Conservation (phyloP, 1,140 invertebrate species). For the Drosophila lowei region DNA sequence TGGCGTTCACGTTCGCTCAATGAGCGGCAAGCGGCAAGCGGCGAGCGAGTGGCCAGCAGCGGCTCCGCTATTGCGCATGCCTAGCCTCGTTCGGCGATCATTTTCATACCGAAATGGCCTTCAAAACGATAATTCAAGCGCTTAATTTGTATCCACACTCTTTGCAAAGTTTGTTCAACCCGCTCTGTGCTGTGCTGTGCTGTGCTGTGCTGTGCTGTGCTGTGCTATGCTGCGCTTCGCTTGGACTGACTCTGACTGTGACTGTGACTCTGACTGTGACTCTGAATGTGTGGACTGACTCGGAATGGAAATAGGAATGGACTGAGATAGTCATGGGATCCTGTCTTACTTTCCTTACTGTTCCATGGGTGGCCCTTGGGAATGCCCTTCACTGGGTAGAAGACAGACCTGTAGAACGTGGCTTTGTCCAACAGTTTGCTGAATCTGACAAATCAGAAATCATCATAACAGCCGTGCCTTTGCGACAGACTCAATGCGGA, state of each 20-base stretch:
- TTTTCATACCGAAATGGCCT: constrained; percentile 75
- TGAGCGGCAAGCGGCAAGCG: neutral
- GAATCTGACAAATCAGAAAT: too few species aligned
- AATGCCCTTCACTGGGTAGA: too few species aligned
- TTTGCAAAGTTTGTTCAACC: constrained; percentile 81
- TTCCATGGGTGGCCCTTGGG: too few species aligned
- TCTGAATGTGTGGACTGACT: too few species aligned
- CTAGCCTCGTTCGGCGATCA: constrained; percentile 74
- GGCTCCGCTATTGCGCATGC: constrained; percentile 70
- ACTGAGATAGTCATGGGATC: too few species aligned
- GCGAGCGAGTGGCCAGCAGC: neutral
- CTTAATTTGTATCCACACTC: constrained; percentile 76
- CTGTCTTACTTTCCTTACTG: too few species aligned
- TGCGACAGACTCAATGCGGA: too few species aligned
- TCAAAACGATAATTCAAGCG: constrained; percentile 81
- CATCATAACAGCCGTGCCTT: too few species aligned
- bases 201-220: constrained; percentile 28
- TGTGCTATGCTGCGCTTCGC: constrained; percentile 29
- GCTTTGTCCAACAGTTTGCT: too few species aligned
- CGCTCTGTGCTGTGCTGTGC: constrained; percentile 25
- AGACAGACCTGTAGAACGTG: too few species aligned
- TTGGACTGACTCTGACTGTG: neutral
- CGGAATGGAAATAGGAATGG: too few species aligned
- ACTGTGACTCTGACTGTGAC: too few species aligned
- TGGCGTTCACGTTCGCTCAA: constrained; percentile 3